Base-by-base conservation (phyloP, 1,140 invertebrate genomes). In the Pantala flavescens region DNA sequence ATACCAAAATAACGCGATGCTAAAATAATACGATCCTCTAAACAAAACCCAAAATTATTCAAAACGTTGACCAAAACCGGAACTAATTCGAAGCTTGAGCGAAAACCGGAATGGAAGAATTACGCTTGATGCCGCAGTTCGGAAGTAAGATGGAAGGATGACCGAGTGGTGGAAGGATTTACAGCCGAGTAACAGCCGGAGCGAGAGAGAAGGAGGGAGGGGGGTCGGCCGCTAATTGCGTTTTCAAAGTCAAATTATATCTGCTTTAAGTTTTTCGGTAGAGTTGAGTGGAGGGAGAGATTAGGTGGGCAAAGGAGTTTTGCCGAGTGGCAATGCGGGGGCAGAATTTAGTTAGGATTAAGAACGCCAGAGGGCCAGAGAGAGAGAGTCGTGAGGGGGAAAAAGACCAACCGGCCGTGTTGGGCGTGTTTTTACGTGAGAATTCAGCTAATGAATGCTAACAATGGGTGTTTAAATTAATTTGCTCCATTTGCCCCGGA, bases 321-420 rank as follows among this genome's bases (percentile, higher is more conserved):
- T 5, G 49, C 49, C 5, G n/a, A 63, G 49, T 63, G 49, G 49
- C 49, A 63, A 63, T 63, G 49, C 12, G 49, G 49, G n/a, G 49
- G 49, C 49, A 63, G n/a, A 63, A 63, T 63, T 63, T 63, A 63
- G 49, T 63, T 63, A 63, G 49, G 49, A 63, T 63, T 63, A 63
- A 63, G 49, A 63, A 63, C 16, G 49, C 49, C 49, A 63, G 49
- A 63, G 49, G 49, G 49, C 49, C n/a, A 7, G 14, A 19, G 49
- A 21, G 49, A 7, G 14, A 19, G 49, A 21, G 49, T 63, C 49
- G 14, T 63, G 14, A 21, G 49, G 49, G 49, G n/a, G 12, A 63
- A 63, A 63, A 63, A 21, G 49, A 16, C 14, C 49, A 63, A 63
- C 49, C 49, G 14, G 16, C 49, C 16, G 49, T 63, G 49, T 63